These are phyloP conservation scores for Acanthosepion lycidas DNA, from an alignment of 2,888 invertebrate species.

Conservation along the genomic window DNA sequence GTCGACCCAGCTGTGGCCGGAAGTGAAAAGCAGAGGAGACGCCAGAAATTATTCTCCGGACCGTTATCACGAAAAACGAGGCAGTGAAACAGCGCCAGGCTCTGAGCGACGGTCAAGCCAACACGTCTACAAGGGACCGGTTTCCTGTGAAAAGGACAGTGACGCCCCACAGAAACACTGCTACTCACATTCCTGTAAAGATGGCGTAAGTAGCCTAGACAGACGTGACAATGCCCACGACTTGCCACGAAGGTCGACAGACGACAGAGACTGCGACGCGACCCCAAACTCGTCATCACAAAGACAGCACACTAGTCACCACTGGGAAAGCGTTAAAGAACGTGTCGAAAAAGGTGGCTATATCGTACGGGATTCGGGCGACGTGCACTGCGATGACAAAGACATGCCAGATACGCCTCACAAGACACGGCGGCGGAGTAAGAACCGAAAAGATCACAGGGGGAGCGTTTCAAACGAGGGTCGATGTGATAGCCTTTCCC, in stretches of 20 bases:
- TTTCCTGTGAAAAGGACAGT: neutral
- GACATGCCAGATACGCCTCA: neutral
- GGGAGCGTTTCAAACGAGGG: neutral
- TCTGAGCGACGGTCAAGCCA: neutral
- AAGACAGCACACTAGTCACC: neutral
- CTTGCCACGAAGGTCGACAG: neutral
- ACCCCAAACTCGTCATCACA: neutral
- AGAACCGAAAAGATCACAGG: slow-evolving; percentile 34
- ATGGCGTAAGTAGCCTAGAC: neutral
- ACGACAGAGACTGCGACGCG: neutral
- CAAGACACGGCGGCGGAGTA: neutral
- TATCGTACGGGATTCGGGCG: neutral
- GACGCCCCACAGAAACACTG: neutral
- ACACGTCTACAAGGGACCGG: neutral
- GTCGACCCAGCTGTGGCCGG: neutral
- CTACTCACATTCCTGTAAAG: neutral
- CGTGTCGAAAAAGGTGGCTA: neutral
- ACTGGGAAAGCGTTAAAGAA: neutral
- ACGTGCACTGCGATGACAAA: neutral
- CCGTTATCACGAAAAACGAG: neutral
- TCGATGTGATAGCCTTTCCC: neutral
- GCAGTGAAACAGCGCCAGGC: neutral
- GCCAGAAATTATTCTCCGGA: slow-evolving; percentile 14
- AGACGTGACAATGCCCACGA: neutral
- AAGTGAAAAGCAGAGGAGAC: neutral